Base-by-base conservation (phyloP, 1,140 invertebrate genomes). In the Leptoteleia sp. region DNA sequence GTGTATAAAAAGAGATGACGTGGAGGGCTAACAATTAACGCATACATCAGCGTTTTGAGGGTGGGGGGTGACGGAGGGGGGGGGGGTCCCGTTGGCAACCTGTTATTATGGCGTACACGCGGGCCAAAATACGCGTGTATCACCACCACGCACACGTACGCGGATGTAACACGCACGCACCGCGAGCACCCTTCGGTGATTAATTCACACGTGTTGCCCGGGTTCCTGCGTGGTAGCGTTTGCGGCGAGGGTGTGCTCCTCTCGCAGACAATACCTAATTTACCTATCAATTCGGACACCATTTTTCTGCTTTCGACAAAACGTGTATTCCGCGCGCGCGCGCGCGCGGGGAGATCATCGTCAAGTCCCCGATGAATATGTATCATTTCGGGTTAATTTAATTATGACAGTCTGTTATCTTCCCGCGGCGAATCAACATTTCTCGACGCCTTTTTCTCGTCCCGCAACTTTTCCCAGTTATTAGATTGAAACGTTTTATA, bases 71-170 rank as follows among this genome's bases (percentile, higher is more conserved):
- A 57, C 25, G 81, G 72, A n/a, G n/a, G n/a, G n/a, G n/a, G 62
- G 81, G 81, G 81, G 81, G 81, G 76, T 76, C 68, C 61, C 5
- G 73, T 72, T 86, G 84, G 84, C 84, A 88, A 87, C 87, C 86
- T 87, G 87, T 88, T 88, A 88, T 88, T 88, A 88, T 22, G 2
- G 5, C n/a, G n/a, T 83, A 85, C 77, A 82, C 80, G 82, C 81
- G 79, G 81, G 54, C 79, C 76, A 45, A 80, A 83, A 84, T 82
- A 82, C 81, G 82, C 84, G 80, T 86, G 87, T 87, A 86, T 87
- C 84, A 86, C 79, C 84, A 82, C 85, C 83, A 87, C 80, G 52
- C 67, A 80, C 55, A 73, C 43, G 35, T 11, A 52, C 25, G 37
- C 17, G 25, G 11, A n/a, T 29, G 61, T 50, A 55, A 35, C 59